Base-by-base conservation (phyloP, 2,797 vertebrate genomes). In the Coregonus ussuriensis region DNA sequence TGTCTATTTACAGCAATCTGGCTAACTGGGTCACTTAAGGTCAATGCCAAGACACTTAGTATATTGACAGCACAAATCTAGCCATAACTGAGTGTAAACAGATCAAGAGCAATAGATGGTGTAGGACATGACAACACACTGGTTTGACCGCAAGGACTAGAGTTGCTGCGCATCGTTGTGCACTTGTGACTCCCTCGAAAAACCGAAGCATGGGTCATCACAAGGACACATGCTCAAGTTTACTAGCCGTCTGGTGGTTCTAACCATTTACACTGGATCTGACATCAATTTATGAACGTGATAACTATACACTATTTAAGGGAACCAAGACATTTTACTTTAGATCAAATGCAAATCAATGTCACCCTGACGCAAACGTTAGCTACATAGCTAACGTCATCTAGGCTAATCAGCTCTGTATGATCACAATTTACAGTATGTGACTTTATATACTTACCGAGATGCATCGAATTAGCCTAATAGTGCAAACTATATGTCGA, bases 161-260 rank as follows among this genome's bases (percentile, higher is more conserved):
- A 15, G 4, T 25, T 6, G 25, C 72, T 89, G 86, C 86, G 88
- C 33, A 53, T 29, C 1, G 11, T 59, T 82, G 82, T 84, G 81
- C 62, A 3, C 5, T 77, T 0, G 76, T 84, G 83, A 90, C 79
- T 0, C 29, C 14, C 37, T 3, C 67, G 78, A 87, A 87, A 5
- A 47, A 76, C 54, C 25, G 7, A 29, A 3, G 81, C 69, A 71
- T 77, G 87, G 91, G 93, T 93, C 93, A 91, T 81, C 72, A 62
- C 93, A 94, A 94, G 93, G 93, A 89, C 93, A 90, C 79, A 16
- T 6, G 3, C 16, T 68, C 9, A 51, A 70, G 70, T 37, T 52
- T 0, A 77, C 52, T 56, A 15, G 3, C 53, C 21, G 52, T 9
- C 18, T 33, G 15, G n/a, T 51, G 6, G 7, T 9, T 2, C 47